Conservation (phyloP, 2,113 vertebrate species). For the Heptranchias perlo region DNA sequence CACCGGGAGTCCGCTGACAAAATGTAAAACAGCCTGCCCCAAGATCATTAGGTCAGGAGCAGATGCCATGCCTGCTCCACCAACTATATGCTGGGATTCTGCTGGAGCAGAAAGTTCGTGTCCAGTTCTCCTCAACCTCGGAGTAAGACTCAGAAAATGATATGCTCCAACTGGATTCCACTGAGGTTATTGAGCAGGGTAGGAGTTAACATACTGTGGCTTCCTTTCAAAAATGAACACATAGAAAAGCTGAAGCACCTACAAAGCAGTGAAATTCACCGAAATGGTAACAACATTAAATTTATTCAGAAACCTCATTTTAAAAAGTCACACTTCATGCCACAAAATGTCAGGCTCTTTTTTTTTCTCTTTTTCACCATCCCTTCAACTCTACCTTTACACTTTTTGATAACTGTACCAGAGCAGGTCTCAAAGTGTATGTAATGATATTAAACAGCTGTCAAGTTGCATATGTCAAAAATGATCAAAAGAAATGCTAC, state of each 20-base stretch:
- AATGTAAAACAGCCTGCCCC: neutral
- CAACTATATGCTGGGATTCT: neutral
- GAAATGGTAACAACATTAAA: neutral
- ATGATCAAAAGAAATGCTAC: slow-evolving; percentile 3
- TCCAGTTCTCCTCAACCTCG: neutral
- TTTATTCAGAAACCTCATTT: slow-evolving; percentile 20
- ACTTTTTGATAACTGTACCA: neutral
- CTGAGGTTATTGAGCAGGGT: neutral
- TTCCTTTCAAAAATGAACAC: neutral
- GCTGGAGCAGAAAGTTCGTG: neutral
- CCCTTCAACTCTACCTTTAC: neutral
- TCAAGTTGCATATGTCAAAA: neutral
- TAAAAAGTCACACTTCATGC: neutral
- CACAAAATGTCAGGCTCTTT: neutral
- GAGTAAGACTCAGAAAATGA: neutral
- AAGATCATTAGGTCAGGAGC: neutral
- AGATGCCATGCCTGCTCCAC: neutral
- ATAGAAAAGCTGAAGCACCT: neutral
- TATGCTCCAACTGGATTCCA: neutral
- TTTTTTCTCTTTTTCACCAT: neutral
- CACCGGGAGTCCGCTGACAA: no score
- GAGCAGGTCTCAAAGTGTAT: neutral
- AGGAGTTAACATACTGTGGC: neutral
- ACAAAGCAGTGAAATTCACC: neutral
- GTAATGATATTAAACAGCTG: slow-evolving; percentile 26